Conservation (phyloP, 2,888 invertebrate species). For the Steromphala cineraria region DNA sequence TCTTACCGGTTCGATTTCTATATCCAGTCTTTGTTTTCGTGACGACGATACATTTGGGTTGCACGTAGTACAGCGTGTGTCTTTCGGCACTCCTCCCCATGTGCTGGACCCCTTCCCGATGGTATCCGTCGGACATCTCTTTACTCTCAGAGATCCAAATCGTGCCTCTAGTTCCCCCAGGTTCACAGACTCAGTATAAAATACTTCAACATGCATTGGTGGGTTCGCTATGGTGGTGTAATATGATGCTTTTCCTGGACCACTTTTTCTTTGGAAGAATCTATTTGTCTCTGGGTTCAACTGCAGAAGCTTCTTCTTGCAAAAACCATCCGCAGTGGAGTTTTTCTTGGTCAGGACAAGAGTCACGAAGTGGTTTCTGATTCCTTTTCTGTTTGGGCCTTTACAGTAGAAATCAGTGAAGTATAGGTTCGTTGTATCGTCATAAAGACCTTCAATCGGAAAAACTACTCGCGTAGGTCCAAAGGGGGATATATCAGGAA, state of each 20-base stretch:
- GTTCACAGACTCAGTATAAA: neutral
- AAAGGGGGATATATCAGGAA: neutral
- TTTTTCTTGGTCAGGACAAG: neutral
- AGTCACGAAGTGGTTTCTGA: neutral
- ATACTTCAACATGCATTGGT: neutral
- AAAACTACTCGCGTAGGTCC: neutral
- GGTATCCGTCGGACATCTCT: neutral
- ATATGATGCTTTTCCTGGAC: neutral
- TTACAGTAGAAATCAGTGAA: neutral
- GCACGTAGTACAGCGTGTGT: neutral
- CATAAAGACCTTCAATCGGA: neutral
- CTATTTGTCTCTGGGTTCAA: neutral
- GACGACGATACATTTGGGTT: neutral
- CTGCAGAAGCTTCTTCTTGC: neutral
- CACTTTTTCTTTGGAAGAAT: neutral
- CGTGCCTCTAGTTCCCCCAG: neutral
- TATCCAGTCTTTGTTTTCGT: too few species aligned
- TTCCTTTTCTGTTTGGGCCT: too few species aligned
- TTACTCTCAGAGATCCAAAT: neutral
- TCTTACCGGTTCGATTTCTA: too few species aligned
- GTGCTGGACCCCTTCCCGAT: neutral
- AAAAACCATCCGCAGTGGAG: neutral
- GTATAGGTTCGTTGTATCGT: neutral
- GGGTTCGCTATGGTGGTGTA: neutral
- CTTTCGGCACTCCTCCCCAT: neutral